Evolutionary conservation across 64 coral and sea anemone species (phyloP).

Genomic region (Montipora capricornis): DNA sequence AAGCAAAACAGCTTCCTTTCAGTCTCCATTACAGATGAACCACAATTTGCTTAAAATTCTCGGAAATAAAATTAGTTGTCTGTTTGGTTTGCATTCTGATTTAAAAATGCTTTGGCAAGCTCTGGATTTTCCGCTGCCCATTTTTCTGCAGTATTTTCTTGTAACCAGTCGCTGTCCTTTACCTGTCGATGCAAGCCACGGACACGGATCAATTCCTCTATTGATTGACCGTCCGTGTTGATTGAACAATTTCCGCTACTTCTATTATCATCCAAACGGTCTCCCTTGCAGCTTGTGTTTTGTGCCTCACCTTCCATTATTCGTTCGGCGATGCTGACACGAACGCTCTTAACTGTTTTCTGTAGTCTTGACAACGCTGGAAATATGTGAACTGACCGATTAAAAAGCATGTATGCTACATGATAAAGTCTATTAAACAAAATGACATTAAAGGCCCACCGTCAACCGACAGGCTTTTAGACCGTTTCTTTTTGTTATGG

Average conservation of each 20-base stretch:
- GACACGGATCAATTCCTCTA: constrained; percentile 77
- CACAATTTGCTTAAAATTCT: neutral
- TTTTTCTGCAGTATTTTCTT: constrained; percentile 88
- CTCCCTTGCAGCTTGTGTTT: neutral
- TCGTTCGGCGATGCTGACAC: neutral
- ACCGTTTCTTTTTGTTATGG: too few relatives aligned
- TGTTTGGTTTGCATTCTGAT: neutral
- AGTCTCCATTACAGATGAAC: too few relatives aligned
- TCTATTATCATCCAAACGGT: neutral
- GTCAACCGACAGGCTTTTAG: too few relatives aligned
- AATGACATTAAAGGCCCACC: too few relatives aligned
- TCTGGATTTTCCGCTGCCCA: constrained; percentile 88
- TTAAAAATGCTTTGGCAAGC: constrained; percentile 73
- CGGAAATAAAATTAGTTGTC: constrained; percentile 6
- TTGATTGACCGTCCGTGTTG: constrained; percentile 7
- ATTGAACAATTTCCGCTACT: neutral
- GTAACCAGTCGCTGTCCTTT: constrained; percentile 77
- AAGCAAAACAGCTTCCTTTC: too few relatives aligned
- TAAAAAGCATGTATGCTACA: too few relatives aligned
- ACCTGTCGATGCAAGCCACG: constrained; percentile 60
- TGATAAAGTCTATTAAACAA: too few relatives aligned
- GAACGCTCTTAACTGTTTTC: neutral
- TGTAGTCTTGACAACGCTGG: constrained; percentile 33
- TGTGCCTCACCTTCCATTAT: neutral
- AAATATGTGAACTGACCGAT: neutral